phyloP scores from a whole-genome alignment of 2,113 vertebrate genomes.

The Gulo gulo region DNA sequence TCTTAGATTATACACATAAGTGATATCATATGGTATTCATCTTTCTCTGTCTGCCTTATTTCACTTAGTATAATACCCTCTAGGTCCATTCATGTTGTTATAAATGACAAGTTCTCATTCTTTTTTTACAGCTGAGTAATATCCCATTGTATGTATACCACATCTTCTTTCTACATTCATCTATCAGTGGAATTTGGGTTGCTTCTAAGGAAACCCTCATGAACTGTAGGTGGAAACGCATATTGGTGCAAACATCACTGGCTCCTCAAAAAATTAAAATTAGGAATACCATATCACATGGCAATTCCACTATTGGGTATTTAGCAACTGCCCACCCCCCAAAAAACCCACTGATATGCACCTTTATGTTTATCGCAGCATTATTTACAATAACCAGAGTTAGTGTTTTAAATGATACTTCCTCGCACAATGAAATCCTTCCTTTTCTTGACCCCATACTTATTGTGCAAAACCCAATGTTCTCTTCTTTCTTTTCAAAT shows the following conservation, averaged over 20 bases:
- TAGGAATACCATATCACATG: neutral
- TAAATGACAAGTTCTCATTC: neutral
- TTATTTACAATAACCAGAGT: neutral
- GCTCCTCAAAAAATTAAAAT: neutral
- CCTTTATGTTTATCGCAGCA: neutral
- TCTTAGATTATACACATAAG: neutral
- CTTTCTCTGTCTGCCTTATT: neutral
- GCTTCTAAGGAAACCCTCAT: neutral
- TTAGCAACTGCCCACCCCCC: neutral
- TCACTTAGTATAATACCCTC: neutral
- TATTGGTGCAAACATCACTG: neutral
- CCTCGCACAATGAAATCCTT: neutral
- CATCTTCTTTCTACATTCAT: neutral
- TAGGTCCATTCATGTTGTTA: neutral
- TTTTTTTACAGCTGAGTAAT: neutral
- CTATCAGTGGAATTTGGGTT: neutral
- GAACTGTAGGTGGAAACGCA: neutral
- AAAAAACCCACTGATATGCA: neutral
- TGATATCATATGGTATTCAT: neutral
- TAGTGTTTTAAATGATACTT: neutral
- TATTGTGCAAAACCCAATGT: neutral
- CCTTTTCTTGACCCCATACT: neutral
- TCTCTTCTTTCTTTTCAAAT: neutral
- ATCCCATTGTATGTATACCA: neutral
- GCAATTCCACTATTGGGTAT: neutral